Conservation (phyloP, 2,888 invertebrate species). For the Leptarthrus brevirostris region DNA sequence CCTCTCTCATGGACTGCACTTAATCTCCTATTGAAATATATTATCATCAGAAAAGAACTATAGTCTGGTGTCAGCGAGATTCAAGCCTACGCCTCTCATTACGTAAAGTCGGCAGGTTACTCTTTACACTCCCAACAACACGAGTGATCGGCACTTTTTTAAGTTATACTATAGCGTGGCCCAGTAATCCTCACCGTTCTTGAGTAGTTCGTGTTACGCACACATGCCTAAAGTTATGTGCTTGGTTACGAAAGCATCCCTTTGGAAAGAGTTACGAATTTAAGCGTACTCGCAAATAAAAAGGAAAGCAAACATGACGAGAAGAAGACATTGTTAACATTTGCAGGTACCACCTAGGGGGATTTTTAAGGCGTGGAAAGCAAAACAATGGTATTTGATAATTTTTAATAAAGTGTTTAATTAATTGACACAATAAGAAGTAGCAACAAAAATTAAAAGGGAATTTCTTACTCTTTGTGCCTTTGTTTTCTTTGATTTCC, state of each 20-base stretch:
- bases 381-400: constrained; percentile 47
- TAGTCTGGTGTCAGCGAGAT: no score
- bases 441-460: constrained; percentile 37
- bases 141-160: no score
- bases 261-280: not conserved
- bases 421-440: constrained; percentile 48
- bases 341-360: not conserved
- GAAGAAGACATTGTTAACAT: not conserved
- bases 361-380: not conserved
- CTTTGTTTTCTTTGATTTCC: constrained; percentile 47
- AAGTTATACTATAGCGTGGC: no score
- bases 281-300: not conserved
- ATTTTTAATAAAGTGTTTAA: constrained; percentile 52
- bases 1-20: no score
- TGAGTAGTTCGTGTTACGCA: no score
- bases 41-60: no score
- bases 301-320: constrained; percentile 5
- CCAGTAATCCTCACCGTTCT: no score
- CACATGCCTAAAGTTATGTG: not conserved
- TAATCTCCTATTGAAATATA: no score
- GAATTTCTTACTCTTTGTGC: constrained; percentile 30
- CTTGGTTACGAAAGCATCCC: not conserved
- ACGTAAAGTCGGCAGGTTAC: no score
- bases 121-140: no score
- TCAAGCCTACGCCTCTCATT: no score